Base-by-base conservation (phyloP, 2,888 invertebrate genomes). In the Odontocolon sp. region DNA sequence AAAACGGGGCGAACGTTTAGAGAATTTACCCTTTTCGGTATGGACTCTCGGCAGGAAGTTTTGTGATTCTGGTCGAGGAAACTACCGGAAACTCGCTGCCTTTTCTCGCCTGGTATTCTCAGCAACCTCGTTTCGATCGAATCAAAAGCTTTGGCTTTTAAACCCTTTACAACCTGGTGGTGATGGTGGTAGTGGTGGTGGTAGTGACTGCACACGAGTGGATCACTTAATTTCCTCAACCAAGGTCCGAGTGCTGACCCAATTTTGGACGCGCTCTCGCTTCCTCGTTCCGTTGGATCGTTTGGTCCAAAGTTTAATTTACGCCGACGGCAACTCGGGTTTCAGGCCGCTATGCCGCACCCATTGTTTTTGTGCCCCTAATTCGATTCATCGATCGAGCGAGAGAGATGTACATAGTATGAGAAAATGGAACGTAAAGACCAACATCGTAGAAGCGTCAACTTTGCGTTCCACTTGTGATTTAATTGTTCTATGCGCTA, bases 401-500 rank as follows among this genome's bases (percentile, higher is more conserved):
- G 8, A 59, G 16, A 9, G 21, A 50, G n/a, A 9, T 16, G 33
- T 23, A 9, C 18, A 33, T n/a, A 36, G 47, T 14, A 16, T 14
- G 45, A 31, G 21, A 23, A 47, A 33, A 45, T 18, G 31, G 33
- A 1, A 23, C 11, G 21, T 31, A 61, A 61, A n/a, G n/a, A n/a
- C n/a, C n/a, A n/a, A n/a, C n/a, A 45, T 42, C 16, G 33, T 4
- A n/a, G 45, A 28, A 16, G 26, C 45, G 42, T 45, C 31, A 31
- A 45, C 42, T 16, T 61, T 59, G 21, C 47, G 42, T 36, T 42
- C 36, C 50, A 59, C 38, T 5, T 38, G 31, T 23, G 69, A 76
- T 80, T 82, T 80, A 82, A 82, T 82, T 78, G 80, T 78, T 73
- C 77, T n/a, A n/a, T 61, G 56, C 21, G 64, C 69, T 64, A 72